phyloP scores from a whole-genome alignment of 2,797 vertebrate genomes.

The Rhincodon typus region DNA sequence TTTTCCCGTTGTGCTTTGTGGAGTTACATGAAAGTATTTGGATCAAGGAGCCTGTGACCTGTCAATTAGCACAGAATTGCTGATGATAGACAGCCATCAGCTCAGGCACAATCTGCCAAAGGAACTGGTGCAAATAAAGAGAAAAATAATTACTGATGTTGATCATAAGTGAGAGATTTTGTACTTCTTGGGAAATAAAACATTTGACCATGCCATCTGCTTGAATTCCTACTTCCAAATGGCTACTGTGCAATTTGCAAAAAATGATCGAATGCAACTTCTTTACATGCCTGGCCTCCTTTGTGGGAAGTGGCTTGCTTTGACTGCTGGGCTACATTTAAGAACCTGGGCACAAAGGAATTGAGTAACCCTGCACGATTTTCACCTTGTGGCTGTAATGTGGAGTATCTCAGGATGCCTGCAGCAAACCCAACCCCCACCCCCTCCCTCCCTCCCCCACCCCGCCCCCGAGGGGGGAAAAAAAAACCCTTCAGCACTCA shows the following conservation, averaged over 20 bases:
- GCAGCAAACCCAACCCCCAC: background rate
- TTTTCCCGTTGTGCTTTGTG: background rate
- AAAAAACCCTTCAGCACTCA: too few relatives aligned
- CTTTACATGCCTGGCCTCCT: background rate
- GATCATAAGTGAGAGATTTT: background rate
- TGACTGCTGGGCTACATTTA: background rate
- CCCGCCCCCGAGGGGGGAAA: too few relatives aligned
- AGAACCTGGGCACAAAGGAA: background rate
- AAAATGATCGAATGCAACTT: background rate
- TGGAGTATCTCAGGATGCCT: background rate
- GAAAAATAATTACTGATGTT: background rate
- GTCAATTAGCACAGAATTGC: background rate
- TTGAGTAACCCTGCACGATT: background rate
- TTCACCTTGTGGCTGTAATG: background rate
- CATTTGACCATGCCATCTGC: too few relatives aligned
- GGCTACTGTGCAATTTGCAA: background rate
- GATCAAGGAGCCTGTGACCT: background rate
- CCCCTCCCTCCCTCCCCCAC: too few relatives aligned
- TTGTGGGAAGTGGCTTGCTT: background rate
- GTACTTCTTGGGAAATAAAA: background rate
- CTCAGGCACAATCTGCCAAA: background rate
- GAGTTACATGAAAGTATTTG: background rate
- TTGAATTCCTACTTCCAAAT: background rate
- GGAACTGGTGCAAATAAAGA: background rate
- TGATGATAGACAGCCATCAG: background rate